phyloP scores from a whole-genome alignment of 2,888 invertebrate species.

The Lacanobia oleracea region DNA sequence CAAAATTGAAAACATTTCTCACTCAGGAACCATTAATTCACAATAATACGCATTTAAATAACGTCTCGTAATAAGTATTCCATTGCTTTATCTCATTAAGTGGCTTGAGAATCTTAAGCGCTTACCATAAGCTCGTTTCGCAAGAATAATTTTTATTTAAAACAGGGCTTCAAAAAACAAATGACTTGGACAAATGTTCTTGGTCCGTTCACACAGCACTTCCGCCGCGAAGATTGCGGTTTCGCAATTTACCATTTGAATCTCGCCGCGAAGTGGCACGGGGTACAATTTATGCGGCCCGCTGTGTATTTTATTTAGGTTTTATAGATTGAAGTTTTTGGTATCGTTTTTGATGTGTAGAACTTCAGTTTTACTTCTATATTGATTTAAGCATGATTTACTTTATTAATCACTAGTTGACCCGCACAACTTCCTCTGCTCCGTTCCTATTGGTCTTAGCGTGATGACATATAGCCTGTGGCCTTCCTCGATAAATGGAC shows the following conservation, averaged over 20 bases:
- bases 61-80: slow-evolving; percentile 38
- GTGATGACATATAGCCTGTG: no score
- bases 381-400: background rate
- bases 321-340: background rate
- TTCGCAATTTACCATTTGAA: slow-evolving; percentile 65
- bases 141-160: slow-evolving; percentile 60
- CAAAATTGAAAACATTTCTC: slow-evolving; percentile 15
- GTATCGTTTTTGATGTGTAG: background rate
- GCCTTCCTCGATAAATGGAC: no score
- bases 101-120: slow-evolving; percentile 47
- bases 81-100: slow-evolving; percentile 56
- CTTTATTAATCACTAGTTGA: no score
- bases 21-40: slow-evolving; percentile 24
- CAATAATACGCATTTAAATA: slow-evolving; percentile 45
- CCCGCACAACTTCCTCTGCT: no score
- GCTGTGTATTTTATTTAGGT: slow-evolving; percentile 23
- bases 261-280: slow-evolving; percentile 31
- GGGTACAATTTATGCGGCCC: slow-evolving; percentile 33
- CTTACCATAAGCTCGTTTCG: slow-evolving; percentile 51
- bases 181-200: slow-evolving; percentile 58
- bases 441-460: no score
- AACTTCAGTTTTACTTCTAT: no score
- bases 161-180: slow-evolving; percentile 59
- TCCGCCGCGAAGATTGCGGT: slow-evolving; percentile 58
- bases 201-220: slow-evolving; percentile 47